Percentiles rank a stretch among this genome's conserved stretches.
Conservation (phyloP, 2,797 vertebrate species). For the Phataginus tetradactyla region DNA sequence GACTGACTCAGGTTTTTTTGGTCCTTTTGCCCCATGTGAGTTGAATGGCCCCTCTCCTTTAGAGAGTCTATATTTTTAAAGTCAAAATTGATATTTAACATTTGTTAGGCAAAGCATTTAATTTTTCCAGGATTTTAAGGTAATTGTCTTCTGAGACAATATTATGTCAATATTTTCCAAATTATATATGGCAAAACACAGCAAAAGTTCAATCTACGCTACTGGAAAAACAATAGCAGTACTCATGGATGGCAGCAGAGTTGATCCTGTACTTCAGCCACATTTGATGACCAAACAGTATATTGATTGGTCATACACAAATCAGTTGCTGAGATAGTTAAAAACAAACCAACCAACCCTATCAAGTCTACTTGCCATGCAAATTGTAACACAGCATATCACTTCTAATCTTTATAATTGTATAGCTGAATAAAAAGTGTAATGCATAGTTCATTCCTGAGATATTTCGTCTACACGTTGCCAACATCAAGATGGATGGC, state of each 20-base stretch:
- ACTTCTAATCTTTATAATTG: neutral
- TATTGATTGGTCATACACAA: conserved; percentile 19
- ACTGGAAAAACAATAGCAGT: neutral
- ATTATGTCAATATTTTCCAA: neutral
- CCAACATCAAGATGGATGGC: neutral
- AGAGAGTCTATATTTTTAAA: neutral
- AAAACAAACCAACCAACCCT: neutral
- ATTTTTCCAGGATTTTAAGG: neutral
- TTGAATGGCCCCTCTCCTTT: neutral
- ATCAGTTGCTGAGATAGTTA: neutral
- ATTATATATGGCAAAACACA: neutral
- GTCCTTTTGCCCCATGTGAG: neutral
- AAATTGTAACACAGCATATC: neutral
- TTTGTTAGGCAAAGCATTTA: neutral
- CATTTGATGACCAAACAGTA: conserved; percentile 14
- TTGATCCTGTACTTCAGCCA: neutral
- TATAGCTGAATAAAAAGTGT: conserved; percentile 36
- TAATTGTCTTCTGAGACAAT: neutral
- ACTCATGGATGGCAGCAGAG: neutral
- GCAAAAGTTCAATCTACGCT: neutral
- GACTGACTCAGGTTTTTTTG: neutral
- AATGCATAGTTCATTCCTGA: neutral
- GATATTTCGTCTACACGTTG: neutral
- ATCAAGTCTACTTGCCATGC: neutral
- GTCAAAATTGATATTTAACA: neutral